Percentiles rank a stretch among this genome's conserved stretches.
phyloP scores from a whole-genome alignment of 2,888 invertebrate genomes.

The Cephus sareptanus region DNA sequence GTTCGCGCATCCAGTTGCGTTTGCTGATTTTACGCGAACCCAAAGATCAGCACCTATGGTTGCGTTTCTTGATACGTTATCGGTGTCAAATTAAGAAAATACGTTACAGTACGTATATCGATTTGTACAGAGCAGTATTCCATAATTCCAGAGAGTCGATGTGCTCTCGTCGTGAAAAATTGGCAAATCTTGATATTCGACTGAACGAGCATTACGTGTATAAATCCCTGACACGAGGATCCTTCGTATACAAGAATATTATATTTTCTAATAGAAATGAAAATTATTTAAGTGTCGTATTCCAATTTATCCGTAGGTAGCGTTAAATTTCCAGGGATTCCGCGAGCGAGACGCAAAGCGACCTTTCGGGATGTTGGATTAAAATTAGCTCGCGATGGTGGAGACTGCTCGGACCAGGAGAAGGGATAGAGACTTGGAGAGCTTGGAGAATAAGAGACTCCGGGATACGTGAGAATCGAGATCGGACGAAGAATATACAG shows the following conservation, averaged over 20 bases:
- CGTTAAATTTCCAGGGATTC: neutral
- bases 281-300: neutral
- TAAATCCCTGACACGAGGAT: neutral
- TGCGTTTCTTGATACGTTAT: no score
- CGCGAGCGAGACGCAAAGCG: neutral
- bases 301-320: neutral
- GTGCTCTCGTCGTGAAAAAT: neutral
- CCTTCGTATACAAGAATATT: neutral
- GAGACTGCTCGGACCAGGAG: neutral
- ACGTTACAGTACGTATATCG: neutral
- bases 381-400: slow-evolving; percentile 35
- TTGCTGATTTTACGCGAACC: no score
- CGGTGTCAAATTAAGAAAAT: no score
- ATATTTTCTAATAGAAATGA: neutral
- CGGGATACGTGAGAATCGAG: neutral
- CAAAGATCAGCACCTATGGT: no score
- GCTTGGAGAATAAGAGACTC: neutral
- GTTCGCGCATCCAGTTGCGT: no score
- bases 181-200: neutral
- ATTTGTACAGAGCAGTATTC: neutral
- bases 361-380: slow-evolving; percentile 16
- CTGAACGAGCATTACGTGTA: neutral
- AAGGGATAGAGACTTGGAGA: neutral
- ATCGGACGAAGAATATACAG: neutral
- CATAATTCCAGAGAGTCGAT: neutral